phyloP scores from a whole-genome alignment of 1,140 invertebrate genomes.

The Ctenoplectra terminalis region DNA sequence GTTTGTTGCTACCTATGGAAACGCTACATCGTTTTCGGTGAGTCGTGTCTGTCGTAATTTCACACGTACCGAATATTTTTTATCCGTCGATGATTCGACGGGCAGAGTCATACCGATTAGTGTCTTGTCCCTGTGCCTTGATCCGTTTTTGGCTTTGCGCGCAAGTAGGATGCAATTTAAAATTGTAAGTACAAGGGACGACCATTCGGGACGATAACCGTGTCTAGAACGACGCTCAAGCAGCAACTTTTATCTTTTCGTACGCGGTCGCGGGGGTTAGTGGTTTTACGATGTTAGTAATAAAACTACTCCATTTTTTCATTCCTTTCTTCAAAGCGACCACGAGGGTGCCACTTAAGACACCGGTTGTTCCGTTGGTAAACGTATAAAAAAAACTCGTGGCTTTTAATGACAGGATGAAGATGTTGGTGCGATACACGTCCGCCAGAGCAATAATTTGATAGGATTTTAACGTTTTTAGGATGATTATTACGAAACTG shows the following conservation, averaged over 20 bases:
- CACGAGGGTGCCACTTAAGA: slow-evolving; percentile 3
- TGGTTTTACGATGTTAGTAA: slow-evolving; percentile 48
- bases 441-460: neutral
- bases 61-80: too few relatives aligned
- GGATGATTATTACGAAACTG: neutral
- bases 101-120: too few relatives aligned
- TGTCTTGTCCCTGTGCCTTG: too few relatives aligned
- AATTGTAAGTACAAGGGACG: slow-evolving; percentile 20
- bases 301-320: slow-evolving; percentile 57
- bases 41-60: too few relatives aligned
- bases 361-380: slow-evolving; percentile 5
- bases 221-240: slow-evolving; percentile 26
- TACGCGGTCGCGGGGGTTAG: slow-evolving; percentile 8
- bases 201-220: slow-evolving; percentile 9
- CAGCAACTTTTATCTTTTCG: slow-evolving; percentile 51
- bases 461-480: neutral
- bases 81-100: too few relatives aligned
- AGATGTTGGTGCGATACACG: neutral
- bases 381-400: neutral
- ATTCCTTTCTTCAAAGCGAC: slow-evolving; percentile 17
- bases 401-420: slow-evolving; percentile 3
- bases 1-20: too few relatives aligned
- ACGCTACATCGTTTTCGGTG: too few relatives aligned
- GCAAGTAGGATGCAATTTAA: too few relatives aligned
- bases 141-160: too few relatives aligned